These are phyloP conservation scores for Villa cingulata DNA, from an alignment of 2,888 invertebrate species.

Conservation along the genomic window DNA sequence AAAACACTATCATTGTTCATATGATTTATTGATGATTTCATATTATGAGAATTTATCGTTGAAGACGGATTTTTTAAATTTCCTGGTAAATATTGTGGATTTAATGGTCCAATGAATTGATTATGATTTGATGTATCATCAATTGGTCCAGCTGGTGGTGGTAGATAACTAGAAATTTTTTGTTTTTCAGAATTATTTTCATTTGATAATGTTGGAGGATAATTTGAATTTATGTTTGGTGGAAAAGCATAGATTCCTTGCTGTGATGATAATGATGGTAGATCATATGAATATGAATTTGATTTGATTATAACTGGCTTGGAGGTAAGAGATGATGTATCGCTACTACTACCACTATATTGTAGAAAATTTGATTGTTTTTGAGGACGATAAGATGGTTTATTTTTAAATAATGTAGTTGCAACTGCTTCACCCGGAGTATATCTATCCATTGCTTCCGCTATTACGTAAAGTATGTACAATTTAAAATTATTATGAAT, in stretches of 20 bases:
- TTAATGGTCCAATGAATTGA: conserved; percentile 20
- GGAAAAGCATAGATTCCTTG: conserved; percentile 31
- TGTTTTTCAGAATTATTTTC: conserved; percentile 21
- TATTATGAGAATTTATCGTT: neutral
- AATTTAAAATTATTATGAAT: neutral
- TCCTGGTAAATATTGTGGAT: conserved; percentile 18
- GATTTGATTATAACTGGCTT: neutral
- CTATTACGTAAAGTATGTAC: no score
- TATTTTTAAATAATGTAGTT: conserved; percentile 19
- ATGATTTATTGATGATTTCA: neutral
- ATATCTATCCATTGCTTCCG: conserved; percentile 27
- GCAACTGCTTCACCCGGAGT: conserved; percentile 31
- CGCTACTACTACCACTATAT: no score
- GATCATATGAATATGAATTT: neutral
- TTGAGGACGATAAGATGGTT: conserved; percentile 15
- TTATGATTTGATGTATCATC: conserved; percentile 11
- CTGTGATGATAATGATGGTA: neutral
- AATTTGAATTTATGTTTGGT: conserved; percentile 28
- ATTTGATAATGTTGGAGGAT: conserved; percentile 25
- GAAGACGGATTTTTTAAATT: neutral
- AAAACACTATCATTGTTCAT: conserved; percentile 20
- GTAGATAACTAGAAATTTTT: conserved; percentile 26
- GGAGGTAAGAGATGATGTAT: neutral
- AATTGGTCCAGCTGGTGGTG: conserved; percentile 27
- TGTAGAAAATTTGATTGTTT: conserved; percentile 1